Evolutionary conservation across 2,113 vertebrate species (phyloP).

Genomic region (Seriola rivoliana): DNA sequence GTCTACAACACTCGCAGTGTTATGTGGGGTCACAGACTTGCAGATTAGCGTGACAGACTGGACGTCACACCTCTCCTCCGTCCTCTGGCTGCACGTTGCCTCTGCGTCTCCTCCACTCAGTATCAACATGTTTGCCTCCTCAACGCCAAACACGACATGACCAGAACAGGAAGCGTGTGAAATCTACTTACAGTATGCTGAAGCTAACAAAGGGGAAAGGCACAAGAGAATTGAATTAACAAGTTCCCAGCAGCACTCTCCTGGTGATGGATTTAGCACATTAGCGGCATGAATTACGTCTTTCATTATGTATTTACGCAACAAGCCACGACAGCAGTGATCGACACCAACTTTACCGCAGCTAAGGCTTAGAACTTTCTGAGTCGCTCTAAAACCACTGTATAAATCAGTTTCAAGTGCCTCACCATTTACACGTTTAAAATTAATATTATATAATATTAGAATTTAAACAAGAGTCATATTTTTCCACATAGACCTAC

Average conservation of each 20-base stretch:
- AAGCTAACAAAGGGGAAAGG: conserved; percentile 19
- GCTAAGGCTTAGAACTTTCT: background rate
- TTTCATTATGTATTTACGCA: background rate
- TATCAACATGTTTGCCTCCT: conserved; percentile 47
- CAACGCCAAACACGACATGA: conserved; percentile 16
- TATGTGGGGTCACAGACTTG: conserved; percentile 61
- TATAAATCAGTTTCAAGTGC: background rate
- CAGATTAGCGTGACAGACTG: conserved; percentile 70
- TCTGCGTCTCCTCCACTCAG: conserved; percentile 55
- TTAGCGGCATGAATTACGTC: background rate
- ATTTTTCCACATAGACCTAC: too few species aligned
- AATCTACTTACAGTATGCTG: background rate
- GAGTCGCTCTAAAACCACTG: background rate
- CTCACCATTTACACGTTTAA: too few species aligned
- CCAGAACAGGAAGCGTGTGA: conserved; percentile 24
- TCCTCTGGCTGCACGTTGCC: conserved; percentile 23
- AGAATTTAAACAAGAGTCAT: too few species aligned
- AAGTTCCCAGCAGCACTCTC: background rate
- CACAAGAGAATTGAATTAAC: conserved; percentile 29
- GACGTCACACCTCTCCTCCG: conserved; percentile 60
- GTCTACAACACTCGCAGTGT: conserved; percentile 39
- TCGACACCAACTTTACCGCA: background rate
- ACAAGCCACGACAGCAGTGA: background rate
- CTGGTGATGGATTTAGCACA: conserved; percentile 24
- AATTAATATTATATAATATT: too few species aligned